Evolutionary conservation across 2,113 vertebrate genomes (phyloP), one percentile per base, ranked within the genome.

Genomic region (Lipophrys pholis): DNA sequence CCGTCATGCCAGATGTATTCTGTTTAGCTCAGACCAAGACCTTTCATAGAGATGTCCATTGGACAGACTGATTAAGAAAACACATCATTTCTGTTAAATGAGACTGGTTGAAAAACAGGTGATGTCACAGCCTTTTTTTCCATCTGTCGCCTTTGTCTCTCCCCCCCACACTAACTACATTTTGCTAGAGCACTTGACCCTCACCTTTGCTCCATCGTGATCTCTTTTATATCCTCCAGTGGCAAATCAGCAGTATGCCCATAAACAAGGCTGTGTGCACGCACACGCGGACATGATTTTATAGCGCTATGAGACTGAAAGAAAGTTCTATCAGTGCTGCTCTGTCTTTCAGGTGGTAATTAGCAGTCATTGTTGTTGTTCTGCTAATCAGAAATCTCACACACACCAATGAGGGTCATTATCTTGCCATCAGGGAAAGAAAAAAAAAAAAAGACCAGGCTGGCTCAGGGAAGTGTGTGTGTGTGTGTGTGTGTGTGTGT

Each of bases 291-390:
- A 17, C 43, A 14, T 59, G 50, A 55, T 76, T 78, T 69, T 41
- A 50, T 16, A 68, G 74, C 79, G 69, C 78, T 59, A n/a, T 8
- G 16, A 83, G 84, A 66, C 55, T 73, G 84, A 88, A 72, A 88
- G 78, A 70, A 88, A 86, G 83, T 81, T 62, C 75, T 82, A 90
- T 91, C 89, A 85, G 82, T 12, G 1, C 72, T 42, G 69, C 65
- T 83, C 85, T 83, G 88, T 91, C 86, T 92, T 87, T 87, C 87
- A 86, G 90, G 78, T 89, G 85, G 71, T 93, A 93, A 93, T 93
- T 93, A 93, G 84, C 85, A 80, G 85, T 76, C 83, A 90, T 90
- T 91, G 89, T 92, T 89, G 77, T 86, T 90, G 75, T 85, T 80
- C 71, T 64, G 82, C 87, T 90, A 89, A 93, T 93, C 90, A 91